These are phyloP conservation scores for Drosophila obscura DNA, from an alignment of 1,140 invertebrate genomes.

Conservation along the genomic window DNA sequence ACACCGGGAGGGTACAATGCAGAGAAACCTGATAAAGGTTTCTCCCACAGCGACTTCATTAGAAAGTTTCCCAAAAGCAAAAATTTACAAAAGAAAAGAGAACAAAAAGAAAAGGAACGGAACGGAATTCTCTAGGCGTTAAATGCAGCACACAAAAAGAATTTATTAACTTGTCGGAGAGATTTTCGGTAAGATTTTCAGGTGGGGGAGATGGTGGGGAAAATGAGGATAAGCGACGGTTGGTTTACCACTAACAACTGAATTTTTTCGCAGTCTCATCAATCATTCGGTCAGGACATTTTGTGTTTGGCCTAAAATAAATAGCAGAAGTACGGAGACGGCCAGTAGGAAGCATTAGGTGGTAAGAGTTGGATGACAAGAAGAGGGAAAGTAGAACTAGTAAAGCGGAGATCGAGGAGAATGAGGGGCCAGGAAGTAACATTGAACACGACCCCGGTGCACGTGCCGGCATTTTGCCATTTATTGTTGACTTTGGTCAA, in stretches of 20 bases:
- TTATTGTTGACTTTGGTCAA: conserved; percentile 51
- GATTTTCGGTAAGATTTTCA: conserved; percentile 38
- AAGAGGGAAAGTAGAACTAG: not conserved
- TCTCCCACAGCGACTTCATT: conserved; percentile 47
- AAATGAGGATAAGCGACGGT: conserved; percentile 30
- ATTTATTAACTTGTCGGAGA: conserved; percentile 45
- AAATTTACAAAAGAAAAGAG: conserved; percentile 1
- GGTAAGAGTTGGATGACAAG: not conserved
- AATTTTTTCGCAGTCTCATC: conserved; percentile 56
- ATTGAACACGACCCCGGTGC: conserved; percentile 5
- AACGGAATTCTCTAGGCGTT: conserved; percentile 32
- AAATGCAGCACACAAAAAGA: conserved; percentile 51
- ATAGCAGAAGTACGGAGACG: not conserved
- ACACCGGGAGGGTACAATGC: not conserved
- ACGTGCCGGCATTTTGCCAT: conserved; percentile 46
- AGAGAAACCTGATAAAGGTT: conserved; percentile 36
- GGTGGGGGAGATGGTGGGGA: not conserved
- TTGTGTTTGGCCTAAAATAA: conserved; percentile 50
- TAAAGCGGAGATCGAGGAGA: no score
- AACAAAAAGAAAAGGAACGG: no score
- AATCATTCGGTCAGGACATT: conserved; percentile 54
- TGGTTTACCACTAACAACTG: conserved; percentile 66
- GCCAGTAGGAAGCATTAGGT: not conserved
- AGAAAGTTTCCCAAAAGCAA: conserved; percentile 29
- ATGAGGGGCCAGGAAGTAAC: no score